These are phyloP conservation scores for Hypselothyrea guttata DNA, from an alignment of 2,888 invertebrate genomes.

Conservation along the genomic window DNA sequence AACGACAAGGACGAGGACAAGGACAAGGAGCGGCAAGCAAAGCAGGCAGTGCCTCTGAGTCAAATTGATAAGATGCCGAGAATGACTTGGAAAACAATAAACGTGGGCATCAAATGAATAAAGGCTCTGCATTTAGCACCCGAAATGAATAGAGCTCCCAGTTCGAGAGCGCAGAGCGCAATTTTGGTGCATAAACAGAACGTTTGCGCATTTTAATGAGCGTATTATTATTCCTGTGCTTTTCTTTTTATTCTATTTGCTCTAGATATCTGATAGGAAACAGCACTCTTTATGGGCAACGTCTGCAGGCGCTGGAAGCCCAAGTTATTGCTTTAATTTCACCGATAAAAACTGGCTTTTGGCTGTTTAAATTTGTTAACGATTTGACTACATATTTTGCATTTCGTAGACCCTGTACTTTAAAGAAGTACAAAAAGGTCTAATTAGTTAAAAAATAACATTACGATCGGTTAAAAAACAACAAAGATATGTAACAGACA, in stretches of 20 bases:
- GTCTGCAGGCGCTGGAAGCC: conserved; percentile 1
- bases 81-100: conserved; percentile 75
- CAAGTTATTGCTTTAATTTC: conserved; percentile 1
- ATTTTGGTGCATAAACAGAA: conserved; percentile 71
- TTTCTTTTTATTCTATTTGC: background rate
- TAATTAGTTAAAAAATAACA: too few relatives aligned
- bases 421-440: too few relatives aligned
- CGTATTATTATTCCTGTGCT: conserved; percentile 31
- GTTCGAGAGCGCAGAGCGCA: conserved; percentile 28
- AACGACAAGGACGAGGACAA: conserved; percentile 1
- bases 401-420: too few relatives aligned
- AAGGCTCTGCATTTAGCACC: conserved; percentile 57
- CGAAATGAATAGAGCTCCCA: conserved; percentile 40
- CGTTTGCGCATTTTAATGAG: conserved; percentile 74
- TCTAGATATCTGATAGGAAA: conserved; percentile 24
- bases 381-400: too few relatives aligned
- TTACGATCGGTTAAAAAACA: too few relatives aligned
- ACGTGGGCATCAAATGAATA: conserved; percentile 72
- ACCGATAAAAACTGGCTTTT: background rate
- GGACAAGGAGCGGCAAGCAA: background rate
- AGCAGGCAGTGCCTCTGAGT: conserved; percentile 50
- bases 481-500: too few relatives aligned
- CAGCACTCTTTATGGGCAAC: conserved; percentile 26
- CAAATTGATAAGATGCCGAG: conserved; percentile 75
- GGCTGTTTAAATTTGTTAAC: too few relatives aligned